phyloP scores from a whole-genome alignment of 2,888 invertebrate species.

The Amphipoea lucens region DNA sequence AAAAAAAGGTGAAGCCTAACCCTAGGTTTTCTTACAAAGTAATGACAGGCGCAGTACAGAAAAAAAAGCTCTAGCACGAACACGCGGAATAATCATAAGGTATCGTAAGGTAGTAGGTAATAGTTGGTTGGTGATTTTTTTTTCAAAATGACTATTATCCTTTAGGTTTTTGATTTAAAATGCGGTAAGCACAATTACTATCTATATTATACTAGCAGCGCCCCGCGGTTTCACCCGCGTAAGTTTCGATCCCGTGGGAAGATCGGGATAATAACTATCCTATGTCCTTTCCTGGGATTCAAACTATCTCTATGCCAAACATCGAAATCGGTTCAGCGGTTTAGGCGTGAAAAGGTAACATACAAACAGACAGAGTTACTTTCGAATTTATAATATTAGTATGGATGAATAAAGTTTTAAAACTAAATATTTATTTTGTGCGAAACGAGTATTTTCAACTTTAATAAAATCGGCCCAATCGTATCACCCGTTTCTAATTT shows the following conservation, averaged over 20 bases:
- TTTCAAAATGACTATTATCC: too few species aligned
- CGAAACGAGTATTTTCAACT: not conserved
- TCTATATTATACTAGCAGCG: not conserved
- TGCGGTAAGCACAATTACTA: not conserved
- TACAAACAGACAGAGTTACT: too few species aligned
- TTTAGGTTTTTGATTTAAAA: not conserved
- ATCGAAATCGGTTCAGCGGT: too few species aligned
- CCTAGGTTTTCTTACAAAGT: not conserved
- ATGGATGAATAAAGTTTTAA: not conserved
- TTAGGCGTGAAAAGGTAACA: too few species aligned
- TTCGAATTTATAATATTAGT: too few species aligned
- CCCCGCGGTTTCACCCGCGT: too few species aligned
- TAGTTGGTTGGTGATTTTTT: too few species aligned
- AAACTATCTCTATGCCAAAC: too few species aligned
- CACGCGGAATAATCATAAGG: not conserved
- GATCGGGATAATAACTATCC: too few species aligned
- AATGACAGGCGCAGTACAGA: not conserved
- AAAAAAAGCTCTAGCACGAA: not conserved
- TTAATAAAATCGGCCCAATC: not conserved
- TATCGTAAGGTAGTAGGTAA: too few species aligned
- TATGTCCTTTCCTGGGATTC: too few species aligned
- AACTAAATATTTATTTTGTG: not conserved
- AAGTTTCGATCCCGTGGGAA: too few species aligned
- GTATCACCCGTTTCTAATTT: not conserved
- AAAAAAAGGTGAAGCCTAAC: not conserved